Evolutionary conservation across 2,888 invertebrate species (phyloP), one percentile per base, ranked within the genome.

Genomic region (Andrena bucephala): DNA sequence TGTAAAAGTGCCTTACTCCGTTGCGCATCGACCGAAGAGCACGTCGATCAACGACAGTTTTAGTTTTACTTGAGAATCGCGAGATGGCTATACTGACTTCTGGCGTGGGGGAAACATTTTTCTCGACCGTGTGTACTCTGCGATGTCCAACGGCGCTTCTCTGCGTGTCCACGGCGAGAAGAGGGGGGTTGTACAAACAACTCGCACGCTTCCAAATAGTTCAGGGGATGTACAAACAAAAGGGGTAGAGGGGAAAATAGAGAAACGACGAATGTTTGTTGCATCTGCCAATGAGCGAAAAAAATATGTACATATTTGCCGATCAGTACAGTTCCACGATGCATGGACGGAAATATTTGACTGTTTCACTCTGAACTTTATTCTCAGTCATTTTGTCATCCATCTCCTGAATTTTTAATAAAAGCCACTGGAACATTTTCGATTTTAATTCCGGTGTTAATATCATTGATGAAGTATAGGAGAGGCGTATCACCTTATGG

Each of bases 1-100:
- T 5, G 24, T 27, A 42, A 59, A 42, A 42, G 57, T 69, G 36
- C 54, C 2, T 57, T 69, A 59, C 27, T 69, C 16, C 8, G 16
- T n/a, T 33, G 2, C 3, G 24, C 50, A 33, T 65, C 27, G 36
- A 72, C 48, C 54, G 50, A 52, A 16, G 10, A n/a, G 52, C 71
- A 24, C 24, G 52, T 52, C 52, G 31, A 71, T 63, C 71, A 27
- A 48, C 48, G 29, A 24, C 50, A 24, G 10, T 66, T 66, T n/a
- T 48, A 75, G 60, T 66, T 79, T 57, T n/a, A 50, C 29, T 52
- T 24, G 42, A 13, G 20, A 48, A 60, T 42, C 70, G 29, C 65
- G 5, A 79, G 79, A 75, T 75, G 79, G 79, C 75, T 16, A 24
- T 62, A 75, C 31, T 31, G 42, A 52, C 52, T 52, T 75, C 67